Base-by-base conservation (phyloP, 2,113 vertebrate species). In the Procavia capensis region DNA sequence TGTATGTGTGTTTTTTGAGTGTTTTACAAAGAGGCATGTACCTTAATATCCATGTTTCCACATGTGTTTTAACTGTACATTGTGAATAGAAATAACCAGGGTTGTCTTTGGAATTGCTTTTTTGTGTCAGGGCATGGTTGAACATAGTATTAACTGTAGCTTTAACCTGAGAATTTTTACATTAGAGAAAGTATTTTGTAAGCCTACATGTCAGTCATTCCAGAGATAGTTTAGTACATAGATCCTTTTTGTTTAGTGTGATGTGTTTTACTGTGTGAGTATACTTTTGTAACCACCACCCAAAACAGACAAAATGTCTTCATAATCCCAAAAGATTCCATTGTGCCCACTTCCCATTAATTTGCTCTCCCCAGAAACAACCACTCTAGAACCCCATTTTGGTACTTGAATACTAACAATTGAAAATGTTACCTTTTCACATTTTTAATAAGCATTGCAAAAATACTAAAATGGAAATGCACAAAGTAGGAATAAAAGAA, bases 121-220 rank as follows among this genome's bases (percentile, higher is more conserved):
- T 93, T 80, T 54, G 29, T 88, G 19, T 93, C 45, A 86, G 75
- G 81, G 31, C 20, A 84, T 95, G 81, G 79, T 74, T 84, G 93
- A 90, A 63, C 10, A 24, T 29, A 47, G 3, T 54, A 16, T 68
- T 87, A 83, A 39, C 29, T 78, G 41, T n/a, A 66, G 10, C 22
- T 63, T 89, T 93, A 85, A 54, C 31, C 47, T 91, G 19, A 66
- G 87, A 89, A 74, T 61, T 76, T 92, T 91, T 0, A 41, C 80
- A 68, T 57, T 75, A 88, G 9, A 41, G 24, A 24, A 64, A 75
- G 14, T 90, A 24, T 89, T 86, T 93, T 92, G 6, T 45, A 86
- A 80, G 20, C 94, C 57, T 70, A 68, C 17, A n/a, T 78, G 22
- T 74, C 25, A 95, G 0, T 59, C 59, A 91, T 74, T 95, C 91